Base-by-base conservation (phyloP, 2,797 vertebrate species). In the Miopithecus talapoin region DNA sequence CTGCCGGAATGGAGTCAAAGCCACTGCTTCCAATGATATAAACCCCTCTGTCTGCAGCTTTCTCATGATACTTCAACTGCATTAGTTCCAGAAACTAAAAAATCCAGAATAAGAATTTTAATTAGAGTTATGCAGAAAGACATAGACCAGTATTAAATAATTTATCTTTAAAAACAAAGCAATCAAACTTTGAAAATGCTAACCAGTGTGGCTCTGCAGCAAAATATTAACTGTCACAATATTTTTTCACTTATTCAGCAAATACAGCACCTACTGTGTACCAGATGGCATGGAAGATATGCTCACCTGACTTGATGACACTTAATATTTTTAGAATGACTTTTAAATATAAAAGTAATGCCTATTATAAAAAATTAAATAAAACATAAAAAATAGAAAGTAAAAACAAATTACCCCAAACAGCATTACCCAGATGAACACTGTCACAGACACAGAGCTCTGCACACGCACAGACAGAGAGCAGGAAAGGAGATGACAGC, bases 1-100 rank as follows among this genome's bases (percentile, higher is more conserved):
- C 99, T 0, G 99, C 99, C 43, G 99, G 99, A 97, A 99, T 99
- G 84, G 99, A 99, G 99, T 99, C 99, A 97, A 99, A 99, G 68
- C 99, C 99, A 98, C 99, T 99, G 99, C 99, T 99, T 86, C 99
- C 99, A 91, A 99, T 85, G 61, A 99, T 89, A 96, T 99, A 99
- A 0, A 99, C 99, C 11, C 99, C 99, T 46, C 99, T 99, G 17
- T 99, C 99, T 24, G 99, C 99, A 92, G 99, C 99, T 98, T 98
- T 98, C 93, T 98, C 97, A 79, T 99, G 98, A 98, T 99, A 99
- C 94, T 99, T 99, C 92, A 99, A 97, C 98, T 99, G 99, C 99
- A 99, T 99, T 91, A 99, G 98, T 98, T 99, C 99, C 97, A 99
- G 98, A 98, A 99, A 99, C 99, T 99, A 98, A 86, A 99, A 98